Evolutionary conservation across 2,113 vertebrate species (phyloP).

Genomic region (Actinemys pallida): DNA sequence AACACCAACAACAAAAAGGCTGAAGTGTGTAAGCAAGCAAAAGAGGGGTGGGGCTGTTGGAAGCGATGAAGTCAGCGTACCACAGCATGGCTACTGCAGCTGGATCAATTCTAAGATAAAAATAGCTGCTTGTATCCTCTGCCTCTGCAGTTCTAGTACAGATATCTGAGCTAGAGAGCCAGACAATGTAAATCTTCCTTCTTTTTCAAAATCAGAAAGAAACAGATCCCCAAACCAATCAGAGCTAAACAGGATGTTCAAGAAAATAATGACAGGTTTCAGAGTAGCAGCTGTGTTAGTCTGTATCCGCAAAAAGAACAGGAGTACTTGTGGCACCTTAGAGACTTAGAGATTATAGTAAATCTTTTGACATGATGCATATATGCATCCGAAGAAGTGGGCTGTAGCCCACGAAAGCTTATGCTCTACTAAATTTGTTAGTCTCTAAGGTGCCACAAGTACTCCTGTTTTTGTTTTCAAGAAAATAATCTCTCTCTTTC

Average conservation of each 20-base stretch:
- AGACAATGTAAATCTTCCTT: background rate
- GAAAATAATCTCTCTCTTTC: background rate
- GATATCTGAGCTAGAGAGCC: conserved; percentile 42
- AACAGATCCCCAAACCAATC: background rate
- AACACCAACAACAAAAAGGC: conserved; percentile 10
- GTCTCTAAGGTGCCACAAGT: too few relatives aligned
- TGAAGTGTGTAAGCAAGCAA: background rate
- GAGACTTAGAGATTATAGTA: too few relatives aligned
- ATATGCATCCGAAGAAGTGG: too few relatives aligned
- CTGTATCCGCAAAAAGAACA: too few relatives aligned
- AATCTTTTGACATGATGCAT: too few relatives aligned
- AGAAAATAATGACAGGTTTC: background rate
- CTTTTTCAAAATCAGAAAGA: rapidly evolving
- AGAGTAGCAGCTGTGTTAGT: too few relatives aligned
- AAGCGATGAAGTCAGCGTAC: conserved; percentile 22
- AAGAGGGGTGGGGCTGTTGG: background rate
- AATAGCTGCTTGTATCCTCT: conserved; percentile 54
- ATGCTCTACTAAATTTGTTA: too few relatives aligned
- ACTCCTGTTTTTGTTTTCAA: background rate
- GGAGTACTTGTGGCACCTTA: too few relatives aligned
- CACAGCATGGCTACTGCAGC: conserved; percentile 1
- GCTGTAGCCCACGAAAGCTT: too few relatives aligned
- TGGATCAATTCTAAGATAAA: conserved; percentile 66
- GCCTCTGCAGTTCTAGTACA: conserved; percentile 24
- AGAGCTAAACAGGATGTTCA: background rate